Base-by-base conservation (phyloP, 2,113 vertebrate species). In the Oreotrochilus melanogaster region DNA sequence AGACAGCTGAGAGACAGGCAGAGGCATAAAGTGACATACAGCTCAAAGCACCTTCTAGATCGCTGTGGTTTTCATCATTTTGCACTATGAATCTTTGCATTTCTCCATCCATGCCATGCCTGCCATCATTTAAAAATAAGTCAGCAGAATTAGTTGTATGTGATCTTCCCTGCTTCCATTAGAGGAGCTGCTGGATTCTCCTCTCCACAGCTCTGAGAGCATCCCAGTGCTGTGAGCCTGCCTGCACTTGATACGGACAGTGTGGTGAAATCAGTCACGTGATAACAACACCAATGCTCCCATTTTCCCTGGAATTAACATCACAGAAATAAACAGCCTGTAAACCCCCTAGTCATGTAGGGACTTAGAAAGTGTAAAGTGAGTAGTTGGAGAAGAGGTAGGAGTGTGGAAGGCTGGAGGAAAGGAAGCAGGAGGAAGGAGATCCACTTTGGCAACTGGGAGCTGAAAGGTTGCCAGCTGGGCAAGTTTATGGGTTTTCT, bases 301-400 rank as follows among this genome's bases (percentile, higher is more conserved):
- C 64, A 13, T 79, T 79, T 35, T 4, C 64, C n/a, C 54, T 58
- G 85, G 85, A 91, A 81, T 14, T 27, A 88, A 62, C 1, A 2
- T 80, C 71, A 91, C 35, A 65, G 67, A 73, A 92, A 88, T 75
- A 84, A 94, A 84, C 2, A 30, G 45, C 18, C 71, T 89, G 79
- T 51, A 93, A 87, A 93, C 72, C 81, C 66, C 45, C 14, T 76
- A 57, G 93, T 96, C 96, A 60, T 7, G 23, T 65, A 86, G 70
- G 39, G 5, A 22, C 64, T 93, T 78, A 65, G 28, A 54, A 93
- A 51, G 45, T 70, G 58, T 48, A 62, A 88, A 56, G 37, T n/a
- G 80, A 83, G 31, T 62, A 78, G 78, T 21, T 57, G 56, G 35
- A 61, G 30, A 60, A 33, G 39, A 51, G 60, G 23, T 3, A 37